phyloP scores from a whole-genome alignment of 2,113 vertebrate species.

The Salvator merianae region DNA sequence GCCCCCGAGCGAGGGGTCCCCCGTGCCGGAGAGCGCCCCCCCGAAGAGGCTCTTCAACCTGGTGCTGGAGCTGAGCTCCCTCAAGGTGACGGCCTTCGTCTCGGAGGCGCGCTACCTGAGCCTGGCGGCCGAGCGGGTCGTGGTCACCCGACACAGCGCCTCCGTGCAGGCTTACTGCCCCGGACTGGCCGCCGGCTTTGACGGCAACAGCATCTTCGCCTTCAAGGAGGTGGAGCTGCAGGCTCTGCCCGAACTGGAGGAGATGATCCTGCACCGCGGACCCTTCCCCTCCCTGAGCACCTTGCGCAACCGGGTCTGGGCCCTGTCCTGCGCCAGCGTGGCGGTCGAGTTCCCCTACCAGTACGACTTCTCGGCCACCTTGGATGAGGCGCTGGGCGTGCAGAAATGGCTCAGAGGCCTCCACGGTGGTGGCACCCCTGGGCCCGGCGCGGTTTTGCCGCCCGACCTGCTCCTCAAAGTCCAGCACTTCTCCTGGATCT shows the following conservation, averaged over 20 bases:
- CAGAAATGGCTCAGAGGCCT: conserved; percentile 96
- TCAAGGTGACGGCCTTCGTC: conserved; percentile 83
- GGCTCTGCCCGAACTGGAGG: conserved; percentile 79
- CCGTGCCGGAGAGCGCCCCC: background rate
- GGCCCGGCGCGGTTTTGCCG: conserved; percentile 67
- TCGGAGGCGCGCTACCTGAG: conserved; percentile 85
- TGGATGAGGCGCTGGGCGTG: conserved; percentile 88
- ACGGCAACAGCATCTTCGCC: conserved; percentile 89
- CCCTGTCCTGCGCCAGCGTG: conserved; percentile 82
- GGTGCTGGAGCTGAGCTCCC: conserved; percentile 80
- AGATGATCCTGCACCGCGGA: conserved; percentile 84
- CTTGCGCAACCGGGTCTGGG: conserved; percentile 84
- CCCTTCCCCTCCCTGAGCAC: conserved; percentile 82
- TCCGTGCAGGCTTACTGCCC: conserved; percentile 81
- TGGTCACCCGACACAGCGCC: conserved; percentile 72
- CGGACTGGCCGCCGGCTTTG: conserved; percentile 84
- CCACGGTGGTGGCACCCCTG: conserved; percentile 36
- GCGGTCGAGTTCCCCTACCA: conserved; percentile 92
- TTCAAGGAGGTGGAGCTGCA: conserved; percentile 85
- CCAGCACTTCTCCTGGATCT: conserved; percentile 92
- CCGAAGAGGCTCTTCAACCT: conserved; percentile 73
- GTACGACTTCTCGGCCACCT: conserved; percentile 91
- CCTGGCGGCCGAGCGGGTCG: conserved; percentile 78
- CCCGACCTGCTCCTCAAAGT: conserved; percentile 88
- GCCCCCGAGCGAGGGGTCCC: background rate